Evolutionary conservation across 2,797 vertebrate genomes (phyloP), one percentile per base, ranked within the genome.

Genomic region (Nannoperca australis): DNA sequence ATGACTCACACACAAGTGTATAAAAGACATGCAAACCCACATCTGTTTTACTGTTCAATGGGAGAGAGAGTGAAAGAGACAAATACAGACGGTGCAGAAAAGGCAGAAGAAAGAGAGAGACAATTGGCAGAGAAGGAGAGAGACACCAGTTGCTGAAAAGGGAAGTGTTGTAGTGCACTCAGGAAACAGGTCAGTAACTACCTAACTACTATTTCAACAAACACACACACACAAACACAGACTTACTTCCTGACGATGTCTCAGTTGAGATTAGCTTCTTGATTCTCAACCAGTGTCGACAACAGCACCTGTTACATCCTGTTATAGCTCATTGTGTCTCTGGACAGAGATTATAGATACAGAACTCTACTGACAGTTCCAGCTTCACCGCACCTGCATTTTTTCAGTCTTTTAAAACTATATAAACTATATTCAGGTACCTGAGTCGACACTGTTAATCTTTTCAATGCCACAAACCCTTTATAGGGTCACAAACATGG

Each of bases 101-200:
- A n/a, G 49, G 58, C 38, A 58, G 38, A 78, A 40, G 70, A 64
- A 61, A 44, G 58, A 65, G 72, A 30, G 59, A 69, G 50, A 49
- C 11, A n/a, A 4, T 18, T 51, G 54, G 66, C 49, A 62, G 58
- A 78, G 59, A 10, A 58, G 70, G 61, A 76, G 56, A 85, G 63
- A 53, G 69, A 67, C 73, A 61, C 76, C 55, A 38, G 79, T 70
- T 76, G 66, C 70, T 70, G 69, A 77, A 73, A 84, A 82, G 93
- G 90, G 88, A 89, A 89, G 81, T 79, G 63, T 38, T 50, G 70
- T 58, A 20, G 60, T 53, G 42, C 65, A 11, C 61, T 4, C 8
- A 27, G 80, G 81, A 87, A 78, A 83, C 88, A 92, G 94, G 92
- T 94, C 65, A 86, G 88, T 92, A 81, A 24, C 71, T 54, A 89